Percentiles rank a stretch among this genome's conserved stretches.
phyloP scores from a whole-genome alignment of 2,888 invertebrate genomes.

The Desoria tigrina region DNA sequence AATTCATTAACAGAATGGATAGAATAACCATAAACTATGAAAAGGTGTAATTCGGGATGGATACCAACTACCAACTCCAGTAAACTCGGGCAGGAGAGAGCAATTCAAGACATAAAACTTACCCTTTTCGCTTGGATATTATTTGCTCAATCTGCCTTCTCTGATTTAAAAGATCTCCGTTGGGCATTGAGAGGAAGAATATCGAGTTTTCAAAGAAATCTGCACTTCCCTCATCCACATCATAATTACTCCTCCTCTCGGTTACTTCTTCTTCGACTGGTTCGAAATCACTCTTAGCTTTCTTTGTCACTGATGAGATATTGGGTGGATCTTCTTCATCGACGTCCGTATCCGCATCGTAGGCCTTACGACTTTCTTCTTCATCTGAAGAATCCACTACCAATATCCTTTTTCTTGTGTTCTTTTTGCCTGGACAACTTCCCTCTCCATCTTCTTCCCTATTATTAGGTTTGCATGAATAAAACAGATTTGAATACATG shows the following conservation, averaged over 20 bases:
- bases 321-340: conserved; percentile 39
- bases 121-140: conserved; percentile 31
- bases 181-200: conserved; percentile 13
- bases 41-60: background rate
- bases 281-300: conserved; percentile 1
- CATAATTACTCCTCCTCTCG: background rate
- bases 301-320: conserved; percentile 15
- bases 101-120: background rate
- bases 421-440: conserved; percentile 8
- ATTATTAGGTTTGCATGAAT: background rate
- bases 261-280: background rate
- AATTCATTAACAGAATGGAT: too few relatives aligned
- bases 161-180: conserved; percentile 17
- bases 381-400: conserved; percentile 30
- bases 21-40: background rate
- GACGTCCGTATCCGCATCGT: conserved; percentile 44
- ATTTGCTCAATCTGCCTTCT: conserved; percentile 33
- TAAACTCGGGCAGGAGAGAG: background rate
- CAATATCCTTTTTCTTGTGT: conserved; percentile 28
- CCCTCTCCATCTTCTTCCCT: background rate
- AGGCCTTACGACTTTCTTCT: conserved; percentile 23
- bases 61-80: background rate
- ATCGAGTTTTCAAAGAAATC: conserved; percentile 20
- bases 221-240: conserved; percentile 4
- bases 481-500: background rate